Evolutionary conservation across 2,797 vertebrate genomes (phyloP).

Genomic region (Cossypha polioptera): DNA sequence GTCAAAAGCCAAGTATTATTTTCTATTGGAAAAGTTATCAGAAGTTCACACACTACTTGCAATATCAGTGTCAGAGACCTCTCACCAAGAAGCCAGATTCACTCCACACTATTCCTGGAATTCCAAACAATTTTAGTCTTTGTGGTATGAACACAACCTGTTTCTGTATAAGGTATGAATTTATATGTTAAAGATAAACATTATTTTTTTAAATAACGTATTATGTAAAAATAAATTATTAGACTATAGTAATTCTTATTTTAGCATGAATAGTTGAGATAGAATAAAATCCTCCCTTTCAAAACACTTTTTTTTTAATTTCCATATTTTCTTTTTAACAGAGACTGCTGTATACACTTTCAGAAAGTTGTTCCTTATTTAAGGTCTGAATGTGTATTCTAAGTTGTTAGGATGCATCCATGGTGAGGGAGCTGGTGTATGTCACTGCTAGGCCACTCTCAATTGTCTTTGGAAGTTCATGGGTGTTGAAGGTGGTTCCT

Average conservation of each 20-base stretch:
- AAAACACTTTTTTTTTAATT: not conserved
- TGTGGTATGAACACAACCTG: not conserved
- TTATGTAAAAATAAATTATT: too few relatives aligned
- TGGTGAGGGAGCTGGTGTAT: not conserved
- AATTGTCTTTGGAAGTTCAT: not conserved
- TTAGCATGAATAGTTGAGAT: not conserved
- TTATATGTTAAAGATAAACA: not conserved
- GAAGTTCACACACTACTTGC: not conserved
- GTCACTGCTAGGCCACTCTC: not conserved
- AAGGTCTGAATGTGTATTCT: not conserved
- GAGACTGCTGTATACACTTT: not conserved
- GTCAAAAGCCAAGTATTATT: conserved; percentile 20
- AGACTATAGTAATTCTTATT: not conserved
- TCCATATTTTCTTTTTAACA: not conserved
- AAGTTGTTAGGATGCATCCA: not conserved
- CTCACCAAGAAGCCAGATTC: not conserved
- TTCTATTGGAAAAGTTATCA: not conserved
- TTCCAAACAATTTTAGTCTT: not conserved
- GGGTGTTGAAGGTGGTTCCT: not conserved
- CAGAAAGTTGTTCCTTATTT: not conserved
- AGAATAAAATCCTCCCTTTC: not conserved
- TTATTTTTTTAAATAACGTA: not conserved
- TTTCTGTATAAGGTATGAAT: not conserved
- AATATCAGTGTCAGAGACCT: not conserved
- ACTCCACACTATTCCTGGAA: not conserved